Evolutionary conservation across 2,888 invertebrate genomes (phyloP), one percentile per base, ranked within the genome.

Genomic region (Drosophila cracens): DNA sequence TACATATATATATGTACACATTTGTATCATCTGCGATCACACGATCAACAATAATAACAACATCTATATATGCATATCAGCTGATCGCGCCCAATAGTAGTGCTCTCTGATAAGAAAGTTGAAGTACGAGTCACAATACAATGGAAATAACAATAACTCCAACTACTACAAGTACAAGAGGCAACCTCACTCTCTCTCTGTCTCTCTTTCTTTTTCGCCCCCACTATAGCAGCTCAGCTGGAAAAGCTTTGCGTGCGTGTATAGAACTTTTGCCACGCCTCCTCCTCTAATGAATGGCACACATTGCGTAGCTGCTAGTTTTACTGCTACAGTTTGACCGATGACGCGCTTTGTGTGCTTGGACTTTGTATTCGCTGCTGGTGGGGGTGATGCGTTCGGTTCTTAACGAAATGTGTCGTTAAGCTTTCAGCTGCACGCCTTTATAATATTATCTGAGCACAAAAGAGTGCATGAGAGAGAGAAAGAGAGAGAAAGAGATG

Each of bases 281-380:
- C 60, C 40, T 34, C 21, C 62, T 40, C 29, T 27, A 36, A 83
- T 69, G 70, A 74, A 65, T 63, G 78, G 70, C 83, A 69, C 75
- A 73, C 81, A 66, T 38, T 49, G 66, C 68, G 54, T 51, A 49
- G 74, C 67, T 48, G 38, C 27, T 49, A 18, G 40, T 46, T 27
- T 25, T 29, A 10, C 21, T 71, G 71, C 61, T 72, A 72, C 68
- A 80, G 81, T 68, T 76, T 80, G 48, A 34, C 63, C 59, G 72
- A 70, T 82, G 82, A 82, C 82, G 82, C 78, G 83, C 21, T 62
- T 27, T 46, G 25, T 73, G 69, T 67, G 71, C 72, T 81, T 82
- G 81, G 81, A 83, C 83, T 82, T 81, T 82, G 81, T 52, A 36
- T 3, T 66, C 62, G 13, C 49, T 36, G 57, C 60, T 74, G 70